phyloP scores from a whole-genome alignment of 2,888 invertebrate species.

The Diloba caeruleocephala region DNA sequence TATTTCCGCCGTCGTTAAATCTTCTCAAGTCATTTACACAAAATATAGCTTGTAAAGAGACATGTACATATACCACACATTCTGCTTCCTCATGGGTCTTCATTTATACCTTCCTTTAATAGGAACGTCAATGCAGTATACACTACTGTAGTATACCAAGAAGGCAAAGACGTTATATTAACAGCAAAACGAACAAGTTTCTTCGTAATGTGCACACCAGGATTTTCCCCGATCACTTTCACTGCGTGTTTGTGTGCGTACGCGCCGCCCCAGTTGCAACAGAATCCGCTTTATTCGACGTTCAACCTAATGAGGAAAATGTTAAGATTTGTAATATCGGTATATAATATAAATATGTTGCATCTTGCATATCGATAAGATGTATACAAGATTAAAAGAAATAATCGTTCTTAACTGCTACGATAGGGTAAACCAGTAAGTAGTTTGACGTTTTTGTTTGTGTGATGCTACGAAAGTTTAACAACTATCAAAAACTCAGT shows the following conservation, averaged over 20 bases:
- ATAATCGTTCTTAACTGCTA: not conserved
- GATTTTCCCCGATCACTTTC: conserved; percentile 66
- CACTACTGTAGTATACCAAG: conserved; percentile 11
- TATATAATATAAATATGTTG: conserved; percentile 7
- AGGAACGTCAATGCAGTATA: too few relatives aligned
- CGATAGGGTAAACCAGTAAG: too few relatives aligned
- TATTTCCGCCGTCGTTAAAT: conserved; percentile 6
- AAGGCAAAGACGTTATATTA: conserved; percentile 19
- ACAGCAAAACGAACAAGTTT: conserved; percentile 51
- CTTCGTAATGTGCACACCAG: conserved; percentile 46
- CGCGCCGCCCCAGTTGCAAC: conserved; percentile 36
- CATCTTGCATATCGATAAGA: not conserved
- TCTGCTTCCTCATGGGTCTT: conserved; percentile 16
- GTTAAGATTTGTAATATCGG: conserved; percentile 27
- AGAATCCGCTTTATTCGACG: conserved; percentile 34
- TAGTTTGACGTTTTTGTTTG: too few relatives aligned
- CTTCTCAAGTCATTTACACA: conserved; percentile 23
- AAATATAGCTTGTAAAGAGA: conserved; percentile 19
- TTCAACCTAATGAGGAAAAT: conserved; percentile 13
- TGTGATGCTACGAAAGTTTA: too few relatives aligned
- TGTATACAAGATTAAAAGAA: not conserved
- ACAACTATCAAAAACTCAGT: too few relatives aligned
- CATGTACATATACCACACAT: conserved; percentile 1
- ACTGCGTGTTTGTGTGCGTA: conserved; percentile 43
- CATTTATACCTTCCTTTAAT: conserved; percentile 2